phyloP scores from a whole-genome alignment of 1,140 invertebrate species.

The Leptopilina clavipes region DNA sequence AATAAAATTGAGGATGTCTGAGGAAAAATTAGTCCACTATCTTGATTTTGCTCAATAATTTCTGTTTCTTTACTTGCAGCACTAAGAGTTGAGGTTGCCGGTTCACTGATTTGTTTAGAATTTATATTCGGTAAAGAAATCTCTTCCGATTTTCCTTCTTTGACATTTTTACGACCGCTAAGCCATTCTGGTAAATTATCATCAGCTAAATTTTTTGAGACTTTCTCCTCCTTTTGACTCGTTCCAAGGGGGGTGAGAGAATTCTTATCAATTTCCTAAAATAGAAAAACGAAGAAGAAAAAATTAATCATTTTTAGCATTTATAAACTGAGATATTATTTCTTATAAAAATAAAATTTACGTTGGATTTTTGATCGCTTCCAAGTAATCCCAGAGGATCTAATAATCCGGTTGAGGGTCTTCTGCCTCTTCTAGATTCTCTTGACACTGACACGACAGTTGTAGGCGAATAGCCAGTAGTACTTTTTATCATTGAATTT shows the following conservation, averaged over 20 bases:
- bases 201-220: slow-evolving; percentile 33
- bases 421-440: slow-evolving; percentile 61
- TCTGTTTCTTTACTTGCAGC: neutral
- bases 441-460: slow-evolving; percentile 34
- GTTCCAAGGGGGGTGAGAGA: slow-evolving; percentile 4
- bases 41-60: slow-evolving; percentile 36
- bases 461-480: slow-evolving; percentile 47
- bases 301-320: too few species aligned
- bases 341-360: slow-evolving; percentile 8
- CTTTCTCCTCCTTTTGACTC: neutral
- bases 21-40: slow-evolving; percentile 36
- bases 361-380: slow-evolving; percentile 41
- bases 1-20: slow-evolving; percentile 50
- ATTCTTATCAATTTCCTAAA: neutral
- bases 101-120: neutral
- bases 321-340: too few species aligned
- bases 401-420: slow-evolving; percentile 50
- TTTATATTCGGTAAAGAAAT: slow-evolving; percentile 37
- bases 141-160: slow-evolving; percentile 45
- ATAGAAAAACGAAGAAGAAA: neutral
- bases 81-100: neutral
- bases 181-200: slow-evolving; percentile 70
- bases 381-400: slow-evolving; percentile 64
- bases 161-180: slow-evolving; percentile 53
- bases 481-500: slow-evolving; percentile 12